These are phyloP conservation scores for Noctua pronuba DNA, from an alignment of 2,888 invertebrate species.

Conservation along the genomic window DNA sequence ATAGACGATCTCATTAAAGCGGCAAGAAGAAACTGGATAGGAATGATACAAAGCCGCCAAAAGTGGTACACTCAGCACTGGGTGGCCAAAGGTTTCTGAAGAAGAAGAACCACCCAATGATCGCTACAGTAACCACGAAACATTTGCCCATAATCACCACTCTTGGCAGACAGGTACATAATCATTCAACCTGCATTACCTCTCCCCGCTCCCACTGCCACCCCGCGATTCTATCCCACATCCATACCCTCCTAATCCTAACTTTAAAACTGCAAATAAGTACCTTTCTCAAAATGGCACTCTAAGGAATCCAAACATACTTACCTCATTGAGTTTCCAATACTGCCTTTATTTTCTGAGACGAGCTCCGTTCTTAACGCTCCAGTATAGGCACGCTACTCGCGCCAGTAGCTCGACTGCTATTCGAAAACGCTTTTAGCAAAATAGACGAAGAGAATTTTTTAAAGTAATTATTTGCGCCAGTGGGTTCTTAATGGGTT, in stretches of 20 bases:
- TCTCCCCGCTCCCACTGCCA: not conserved
- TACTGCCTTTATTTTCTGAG: slow-evolving; percentile 68
- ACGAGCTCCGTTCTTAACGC: slow-evolving; percentile 63
- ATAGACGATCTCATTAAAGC: no score
- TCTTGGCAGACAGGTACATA: no score
- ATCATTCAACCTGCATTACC: not conserved
- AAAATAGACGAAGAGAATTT: slow-evolving; percentile 70
- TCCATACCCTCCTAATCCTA: slow-evolving; percentile 30
- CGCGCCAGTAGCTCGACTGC: slow-evolving; percentile 63
- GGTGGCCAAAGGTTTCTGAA: no score
- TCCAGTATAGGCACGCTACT: slow-evolving; percentile 54
- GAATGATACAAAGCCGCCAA: no score
- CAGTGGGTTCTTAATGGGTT: slow-evolving; percentile 59
- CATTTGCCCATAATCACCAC: not conserved
- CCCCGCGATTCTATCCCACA: not conserved
- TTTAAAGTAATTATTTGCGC: slow-evolving; percentile 71
- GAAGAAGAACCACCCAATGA: not conserved
- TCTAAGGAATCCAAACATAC: slow-evolving; percentile 58
- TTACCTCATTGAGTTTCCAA: slow-evolving; percentile 65
- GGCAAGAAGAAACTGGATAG: no score
- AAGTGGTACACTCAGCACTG: no score
- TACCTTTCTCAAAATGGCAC: slow-evolving; percentile 59
- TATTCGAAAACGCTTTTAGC: slow-evolving; percentile 76
- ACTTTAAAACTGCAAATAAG: slow-evolving; percentile 55
- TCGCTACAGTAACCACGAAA: not conserved